Percentiles rank a stretch among this genome's conserved stretches.
These are phyloP conservation scores for Urosaurus nigricauda DNA, from an alignment of 2,797 vertebrate species.

Conservation along the genomic window DNA sequence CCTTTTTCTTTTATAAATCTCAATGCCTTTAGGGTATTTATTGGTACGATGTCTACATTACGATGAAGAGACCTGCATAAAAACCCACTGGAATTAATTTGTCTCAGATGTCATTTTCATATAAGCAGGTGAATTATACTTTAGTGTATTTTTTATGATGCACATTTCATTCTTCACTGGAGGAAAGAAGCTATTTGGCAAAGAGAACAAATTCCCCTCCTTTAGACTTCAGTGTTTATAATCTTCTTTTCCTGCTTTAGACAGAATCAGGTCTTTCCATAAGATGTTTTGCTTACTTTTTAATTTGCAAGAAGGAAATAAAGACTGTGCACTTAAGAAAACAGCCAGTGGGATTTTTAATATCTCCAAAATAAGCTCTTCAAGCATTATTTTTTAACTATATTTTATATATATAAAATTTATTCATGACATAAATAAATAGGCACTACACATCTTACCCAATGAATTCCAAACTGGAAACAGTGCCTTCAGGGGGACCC, in stretches of 20 bases:
- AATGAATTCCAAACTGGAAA: not conserved
- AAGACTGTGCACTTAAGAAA: not conserved
- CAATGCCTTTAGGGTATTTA: not conserved
- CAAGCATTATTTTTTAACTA: not conserved
- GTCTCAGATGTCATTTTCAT: not conserved
- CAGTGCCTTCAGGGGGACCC: not conserved
- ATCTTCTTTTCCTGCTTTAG: slow-evolving; percentile 7
- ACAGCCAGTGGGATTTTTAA: not conserved
- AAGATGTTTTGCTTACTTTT: slow-evolving; percentile 6
- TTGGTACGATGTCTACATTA: not conserved
- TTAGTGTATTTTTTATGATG: not conserved
- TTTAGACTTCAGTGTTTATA: not conserved
- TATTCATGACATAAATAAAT: not conserved
- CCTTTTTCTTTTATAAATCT: not conserved
- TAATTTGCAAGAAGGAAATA: slow-evolving; percentile 7
- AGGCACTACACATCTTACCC: not conserved
- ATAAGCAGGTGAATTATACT: slow-evolving; percentile 2
- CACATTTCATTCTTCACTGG: not conserved
- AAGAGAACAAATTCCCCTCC: not conserved
- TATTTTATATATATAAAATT: not conserved
- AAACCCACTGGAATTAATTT: slow-evolving; percentile 1
- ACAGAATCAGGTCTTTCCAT: not conserved
- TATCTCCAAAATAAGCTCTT: not conserved
- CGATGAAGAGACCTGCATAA: not conserved
- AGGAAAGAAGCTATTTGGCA: not conserved